These are phyloP conservation scores for Gallinago stenura DNA, from an alignment of 2,797 vertebrate genomes.

Conservation along the genomic window DNA sequence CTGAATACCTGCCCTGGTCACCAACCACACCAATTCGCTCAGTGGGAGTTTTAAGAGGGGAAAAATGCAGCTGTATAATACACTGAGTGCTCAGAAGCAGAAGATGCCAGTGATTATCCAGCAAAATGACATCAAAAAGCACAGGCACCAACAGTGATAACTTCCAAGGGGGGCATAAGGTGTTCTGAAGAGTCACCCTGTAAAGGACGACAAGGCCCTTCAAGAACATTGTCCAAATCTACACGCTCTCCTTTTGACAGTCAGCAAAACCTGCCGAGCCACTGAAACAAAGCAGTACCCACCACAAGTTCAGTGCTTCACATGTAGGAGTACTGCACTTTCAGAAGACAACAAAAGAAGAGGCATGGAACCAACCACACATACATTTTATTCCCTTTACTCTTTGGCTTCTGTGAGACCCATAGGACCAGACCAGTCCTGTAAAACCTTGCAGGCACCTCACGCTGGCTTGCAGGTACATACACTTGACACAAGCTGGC, in stretches of 20 bases:
- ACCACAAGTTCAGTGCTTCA: neutral
- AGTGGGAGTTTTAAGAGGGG: neutral
- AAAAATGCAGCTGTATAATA: neutral
- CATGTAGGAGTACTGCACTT: neutral
- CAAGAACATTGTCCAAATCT: neutral
- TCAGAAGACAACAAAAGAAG: neutral
- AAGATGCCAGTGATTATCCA: neutral
- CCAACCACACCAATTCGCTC: neutral
- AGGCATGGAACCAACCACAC: neutral
- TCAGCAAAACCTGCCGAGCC: neutral
- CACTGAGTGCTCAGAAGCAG: neutral
- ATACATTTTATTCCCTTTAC: neutral
- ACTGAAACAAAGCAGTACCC: neutral
- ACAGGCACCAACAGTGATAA: neutral
- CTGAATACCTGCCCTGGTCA: neutral
- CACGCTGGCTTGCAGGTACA: neutral
- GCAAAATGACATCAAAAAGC: neutral
- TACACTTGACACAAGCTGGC: neutral
- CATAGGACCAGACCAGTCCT: neutral
- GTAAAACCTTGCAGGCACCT: neutral
- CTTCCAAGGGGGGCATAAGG: neutral
- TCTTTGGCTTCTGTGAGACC: neutral
- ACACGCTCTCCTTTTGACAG: neutral
- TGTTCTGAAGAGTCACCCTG: neutral
- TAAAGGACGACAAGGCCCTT: neutral